These are phyloP conservation scores for Tachina lurida DNA, from an alignment of 2,888 invertebrate species.

Conservation along the genomic window DNA sequence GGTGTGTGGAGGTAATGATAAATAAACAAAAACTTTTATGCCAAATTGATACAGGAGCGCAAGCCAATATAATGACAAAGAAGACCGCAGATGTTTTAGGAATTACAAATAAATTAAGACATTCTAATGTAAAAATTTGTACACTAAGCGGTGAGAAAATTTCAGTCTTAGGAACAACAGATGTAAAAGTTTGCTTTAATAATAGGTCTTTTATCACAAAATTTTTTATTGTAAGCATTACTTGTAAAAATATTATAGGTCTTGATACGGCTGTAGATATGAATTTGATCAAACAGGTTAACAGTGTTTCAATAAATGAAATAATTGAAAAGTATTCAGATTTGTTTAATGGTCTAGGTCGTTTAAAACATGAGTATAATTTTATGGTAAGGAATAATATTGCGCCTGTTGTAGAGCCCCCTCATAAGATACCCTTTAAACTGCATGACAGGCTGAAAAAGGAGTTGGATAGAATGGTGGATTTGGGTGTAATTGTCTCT, in stretches of 20 bases:
- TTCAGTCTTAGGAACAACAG: constrained; percentile 1
- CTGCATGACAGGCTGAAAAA: not conserved
- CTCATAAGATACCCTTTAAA: not conserved
- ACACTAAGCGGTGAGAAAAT: constrained; percentile 8
- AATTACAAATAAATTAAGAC: constrained; percentile 14
- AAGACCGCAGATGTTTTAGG: not conserved
- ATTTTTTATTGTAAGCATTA: constrained; percentile 51
- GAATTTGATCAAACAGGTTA: too few species aligned
- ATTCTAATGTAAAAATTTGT: constrained; percentile 8
- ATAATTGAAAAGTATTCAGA: too few species aligned
- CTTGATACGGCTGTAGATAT: too few species aligned
- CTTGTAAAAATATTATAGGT: constrained; percentile 2
- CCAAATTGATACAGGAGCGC: constrained; percentile 66
- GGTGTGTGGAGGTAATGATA: constrained; percentile 45
- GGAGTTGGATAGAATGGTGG: not conserved
- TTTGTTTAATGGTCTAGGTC: too few species aligned
- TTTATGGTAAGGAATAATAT: not conserved
- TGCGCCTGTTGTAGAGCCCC: not conserved
- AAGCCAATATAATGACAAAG: constrained; percentile 52
- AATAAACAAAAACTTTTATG: constrained; percentile 10
- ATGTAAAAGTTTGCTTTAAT: not conserved
- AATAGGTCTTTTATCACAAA: not conserved
- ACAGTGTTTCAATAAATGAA: too few species aligned
- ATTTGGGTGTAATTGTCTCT: constrained; percentile 52
- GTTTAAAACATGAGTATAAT: not conserved